Base-by-base conservation (phyloP, 2,113 vertebrate genomes). In the Oreotrochilus melanogaster region DNA sequence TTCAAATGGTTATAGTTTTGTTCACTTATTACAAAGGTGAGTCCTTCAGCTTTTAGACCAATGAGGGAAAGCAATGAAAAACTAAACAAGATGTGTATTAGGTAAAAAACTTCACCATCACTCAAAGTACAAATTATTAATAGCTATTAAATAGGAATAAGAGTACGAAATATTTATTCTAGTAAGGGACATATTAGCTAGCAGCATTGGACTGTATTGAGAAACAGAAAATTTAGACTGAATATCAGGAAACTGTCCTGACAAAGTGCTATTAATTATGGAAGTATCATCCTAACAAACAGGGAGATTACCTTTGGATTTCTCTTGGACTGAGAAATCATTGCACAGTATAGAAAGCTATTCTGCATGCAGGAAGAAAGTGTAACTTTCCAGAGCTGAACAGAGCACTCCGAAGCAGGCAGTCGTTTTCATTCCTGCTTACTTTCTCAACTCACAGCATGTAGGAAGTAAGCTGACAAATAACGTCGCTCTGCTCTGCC, bases 291-390 rank as follows among this genome's bases (percentile, higher is more conserved):
- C 39, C 50, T 24, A 4, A 39, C 12, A 13, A 39, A 13, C 39
- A 39, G 39, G 12, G 39, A 39, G 39, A 39, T 0, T 35, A 24
- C 21, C 11, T 65, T 18, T 2, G 27, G 43, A n/a, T 30, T 60
- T 30, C n/a, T 58, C 73, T 6, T 1, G 30, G n/a, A 25, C 21
- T 3, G 28, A 69, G 48, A 58, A 43, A 19, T 60, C 43, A 30
- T 28, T 27, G 15, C 15, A 10, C 33, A 39, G 9, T 0, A 18
- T 31, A 7, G 42, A 12, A 43, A 22, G 0, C 7, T 0, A 4
- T 48, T 53, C 14, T 14, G 42, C 8, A 1, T 0, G 10, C 50
- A 58, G 51, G 27, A 24, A 4, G 5, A 17, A 35, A 57, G 9
- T 0, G 1, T 33, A 42, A 19, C 42, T 28, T 12, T 12, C 37